phyloP scores from a whole-genome alignment of 37 sponge, comb jelly and placozoan genomes.

The Agelas oroides region DNA sequence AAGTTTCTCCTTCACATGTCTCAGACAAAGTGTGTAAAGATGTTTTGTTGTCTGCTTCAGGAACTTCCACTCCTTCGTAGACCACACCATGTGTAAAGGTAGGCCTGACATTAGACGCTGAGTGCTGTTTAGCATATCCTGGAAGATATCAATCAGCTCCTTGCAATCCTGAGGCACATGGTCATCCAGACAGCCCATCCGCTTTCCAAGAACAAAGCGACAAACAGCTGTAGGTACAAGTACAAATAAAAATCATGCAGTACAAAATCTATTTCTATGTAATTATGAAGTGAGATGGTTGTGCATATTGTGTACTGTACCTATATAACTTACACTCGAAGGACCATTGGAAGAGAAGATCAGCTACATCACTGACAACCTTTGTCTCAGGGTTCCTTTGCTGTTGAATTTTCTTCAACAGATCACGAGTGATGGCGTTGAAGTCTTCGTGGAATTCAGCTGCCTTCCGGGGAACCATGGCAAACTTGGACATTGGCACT shows the following conservation, averaged over 20 bases:
- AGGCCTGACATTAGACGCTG: too few relatives aligned
- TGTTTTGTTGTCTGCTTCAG: too few relatives aligned
- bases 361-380: slow-evolving; percentile 9
- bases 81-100: too few relatives aligned
- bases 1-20: neutral
- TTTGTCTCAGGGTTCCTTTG: neutral
- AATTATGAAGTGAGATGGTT: too few relatives aligned
- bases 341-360: slow-evolving; percentile 52
- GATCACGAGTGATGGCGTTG: slow-evolving; percentile 46
- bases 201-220: slow-evolving; percentile 26
- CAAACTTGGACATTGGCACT: slow-evolving; percentile 10
- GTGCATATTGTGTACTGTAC: too few relatives aligned
- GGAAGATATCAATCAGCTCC: slow-evolving; percentile 8
- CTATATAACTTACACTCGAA: slow-evolving; percentile 52
- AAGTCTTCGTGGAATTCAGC: slow-evolving; percentile 29
- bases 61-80: too few relatives aligned
- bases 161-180: slow-evolving; percentile 9
- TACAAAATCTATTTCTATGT: too few relatives aligned
- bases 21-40: neutral
- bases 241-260: too few relatives aligned
- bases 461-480: slow-evolving; percentile 49
- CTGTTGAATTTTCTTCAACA: slow-evolving; percentile 19
- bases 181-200: slow-evolving; percentile 27
- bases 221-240: slow-evolving; percentile 17
- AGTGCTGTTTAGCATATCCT: neutral